phyloP scores from a whole-genome alignment of 2,888 invertebrate genomes.

The Agelastica alni region DNA sequence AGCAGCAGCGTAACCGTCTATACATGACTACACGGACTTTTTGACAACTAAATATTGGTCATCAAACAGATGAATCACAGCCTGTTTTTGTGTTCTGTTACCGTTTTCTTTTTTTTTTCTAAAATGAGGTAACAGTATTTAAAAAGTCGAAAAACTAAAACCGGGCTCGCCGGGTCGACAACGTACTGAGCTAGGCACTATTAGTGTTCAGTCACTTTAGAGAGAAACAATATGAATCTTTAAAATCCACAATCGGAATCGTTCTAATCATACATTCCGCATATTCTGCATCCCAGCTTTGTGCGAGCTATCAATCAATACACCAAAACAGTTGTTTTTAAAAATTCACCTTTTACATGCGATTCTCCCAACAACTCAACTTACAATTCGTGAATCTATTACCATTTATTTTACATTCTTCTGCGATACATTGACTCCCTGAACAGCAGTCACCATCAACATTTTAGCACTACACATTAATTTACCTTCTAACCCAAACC shows the following conservation, averaged over 20 bases:
- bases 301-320: too few relatives aligned
- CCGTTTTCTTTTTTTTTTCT: too few relatives aligned
- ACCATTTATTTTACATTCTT: too few relatives aligned
- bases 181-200: constrained; percentile 56
- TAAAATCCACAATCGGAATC: constrained; percentile 10
- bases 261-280: too few relatives aligned
- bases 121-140: constrained; percentile 40
- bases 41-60: constrained; percentile 58
- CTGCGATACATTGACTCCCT: too few relatives aligned
- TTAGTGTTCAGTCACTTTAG: constrained; percentile 30
- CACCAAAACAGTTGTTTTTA: too few relatives aligned
- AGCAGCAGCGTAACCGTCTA: constrained; percentile 48
- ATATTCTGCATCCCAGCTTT: constrained; percentile 3
- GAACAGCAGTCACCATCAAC: too few relatives aligned
- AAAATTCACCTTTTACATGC: too few relatives aligned
- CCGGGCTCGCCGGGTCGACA: constrained; percentile 38
- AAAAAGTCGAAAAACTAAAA: constrained; percentile 42
- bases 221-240: constrained; percentile 11
- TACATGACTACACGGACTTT: constrained; percentile 51
- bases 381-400: too few relatives aligned
- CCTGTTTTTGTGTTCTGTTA: constrained; percentile 59
- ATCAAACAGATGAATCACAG: constrained; percentile 60
- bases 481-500: too few relatives aligned
- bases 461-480: too few relatives aligned
- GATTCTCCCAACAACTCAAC: too few relatives aligned